Conservation (phyloP, 2,888 invertebrate species). For the Pyrrhia umbra region DNA sequence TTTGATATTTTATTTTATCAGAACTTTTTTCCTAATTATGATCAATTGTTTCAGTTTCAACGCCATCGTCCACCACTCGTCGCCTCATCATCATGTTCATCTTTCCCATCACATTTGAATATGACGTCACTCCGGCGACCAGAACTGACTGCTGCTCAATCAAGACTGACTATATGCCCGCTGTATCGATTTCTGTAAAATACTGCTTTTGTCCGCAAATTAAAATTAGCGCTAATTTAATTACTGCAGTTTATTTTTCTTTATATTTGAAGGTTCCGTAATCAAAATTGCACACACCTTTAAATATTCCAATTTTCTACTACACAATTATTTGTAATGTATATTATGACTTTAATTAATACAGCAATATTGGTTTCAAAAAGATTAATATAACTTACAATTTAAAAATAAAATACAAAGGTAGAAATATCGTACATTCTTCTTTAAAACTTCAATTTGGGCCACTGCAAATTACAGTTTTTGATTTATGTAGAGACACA, state of each 20-base stretch:
- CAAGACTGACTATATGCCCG: slow-evolving; percentile 43
- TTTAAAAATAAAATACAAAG: no score
- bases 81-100: slow-evolving; percentile 88
- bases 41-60: slow-evolving; percentile 88
- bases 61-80: slow-evolving; percentile 90
- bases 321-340: no score
- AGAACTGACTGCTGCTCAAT: slow-evolving; percentile 24
- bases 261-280: neutral
- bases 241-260: neutral
- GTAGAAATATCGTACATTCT: no score
- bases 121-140: slow-evolving; percentile 9
- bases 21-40: neutral
- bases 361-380: no score
- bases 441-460: no score
- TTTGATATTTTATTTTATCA: neutral
- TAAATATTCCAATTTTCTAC: no score
- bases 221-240: slow-evolving; percentile 58
- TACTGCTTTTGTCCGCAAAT: slow-evolving; percentile 39
- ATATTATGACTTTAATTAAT: no score
- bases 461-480: no score
- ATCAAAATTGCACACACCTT: no score
- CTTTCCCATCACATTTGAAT: slow-evolving; percentile 79
- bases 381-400: no score
- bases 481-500: no score
- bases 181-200: slow-evolving; percentile 38